These are phyloP conservation scores for Scolanthus callimorphus DNA, from an alignment of 92 coral and sea anemone genomes.

Conservation along the genomic window DNA sequence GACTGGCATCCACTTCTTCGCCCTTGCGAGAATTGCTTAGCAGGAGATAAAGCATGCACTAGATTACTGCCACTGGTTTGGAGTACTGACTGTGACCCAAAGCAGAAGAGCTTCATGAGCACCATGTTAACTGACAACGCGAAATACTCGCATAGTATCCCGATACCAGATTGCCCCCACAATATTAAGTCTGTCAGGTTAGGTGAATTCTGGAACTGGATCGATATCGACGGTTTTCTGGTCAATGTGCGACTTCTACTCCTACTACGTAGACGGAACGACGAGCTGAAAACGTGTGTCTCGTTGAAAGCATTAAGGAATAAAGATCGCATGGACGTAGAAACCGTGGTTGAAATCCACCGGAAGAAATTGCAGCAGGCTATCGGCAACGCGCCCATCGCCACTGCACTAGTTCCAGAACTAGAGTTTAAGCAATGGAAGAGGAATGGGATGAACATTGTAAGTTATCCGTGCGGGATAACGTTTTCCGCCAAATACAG, in stretches of 20 bases:
- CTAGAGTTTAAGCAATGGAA: constrained; percentile 44
- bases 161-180: constrained; percentile 59
- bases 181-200: constrained; percentile 57
- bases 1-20: constrained; percentile 56
- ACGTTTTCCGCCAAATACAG: constrained; percentile 40
- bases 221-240: constrained; percentile 46
- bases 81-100: constrained; percentile 47
- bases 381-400: constrained; percentile 15
- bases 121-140: constrained; percentile 38
- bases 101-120: constrained; percentile 55
- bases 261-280: constrained; percentile 23
- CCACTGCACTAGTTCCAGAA: constrained; percentile 39
- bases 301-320: constrained; percentile 19
- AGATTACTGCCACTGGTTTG: constrained; percentile 41
- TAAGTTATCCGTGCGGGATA: constrained; percentile 32
- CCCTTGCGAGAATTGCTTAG: constrained; percentile 22
- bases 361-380: constrained; percentile 12
- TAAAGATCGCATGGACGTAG: constrained; percentile 46
- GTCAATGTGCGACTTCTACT: constrained; percentile 39
- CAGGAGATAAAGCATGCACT: constrained; percentile 27
- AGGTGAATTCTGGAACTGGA: constrained; percentile 52
- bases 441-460: constrained; percentile 15
- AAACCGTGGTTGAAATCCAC: constrained; percentile 25
- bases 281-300: constrained; percentile 22
- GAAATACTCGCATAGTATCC: constrained; percentile 43